Base-by-base conservation (phyloP, 2,113 vertebrate species). In the Cavia porcellus region DNA sequence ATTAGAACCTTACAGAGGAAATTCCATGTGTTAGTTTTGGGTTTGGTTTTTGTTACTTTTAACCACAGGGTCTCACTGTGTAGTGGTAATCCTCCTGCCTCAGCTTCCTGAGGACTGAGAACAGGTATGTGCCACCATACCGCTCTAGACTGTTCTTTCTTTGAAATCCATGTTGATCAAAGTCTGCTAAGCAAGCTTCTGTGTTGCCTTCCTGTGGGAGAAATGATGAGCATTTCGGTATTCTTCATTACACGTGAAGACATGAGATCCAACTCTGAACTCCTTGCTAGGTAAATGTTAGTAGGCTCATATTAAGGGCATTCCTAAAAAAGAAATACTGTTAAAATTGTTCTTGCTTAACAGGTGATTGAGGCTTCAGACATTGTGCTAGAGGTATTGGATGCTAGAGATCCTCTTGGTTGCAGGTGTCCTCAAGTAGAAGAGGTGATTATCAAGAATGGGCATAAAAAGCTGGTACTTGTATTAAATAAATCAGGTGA, bases 401-500 rank as follows among this genome's bases (percentile, higher is more conserved):
- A 99, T 98, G 99, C 99, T 77, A 99, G 99, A 96, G 99, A 99
- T 96, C 99, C 99, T 35, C 97, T 99, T 96, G 99, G 99, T 11
- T 99, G 98, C 97, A 98, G 99, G 13, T 99, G 99, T 98, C 99
- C 99, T 96, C 99, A 99, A 92, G 97, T 99, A 85, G 99, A 99
- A 96, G 98, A 99, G 92, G 98, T 98, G 1, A 96, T 99, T 91
- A 97, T 98, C 74, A 98, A 98, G 80, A 98, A 97, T 87, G 98
- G 89, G 64, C 98, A 98, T 92, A 99, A 99, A 97, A 99, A 99
- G 86, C 98, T 99, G 5, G 50, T 99, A 1, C 96, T 99, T 62
- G 97, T 99, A 89, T 98, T 99, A 94, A 99, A 99, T 98, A 99
- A 99, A 98, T 99, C 99, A 97, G 99, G 99, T 99, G 98, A 98